Percentiles rank a stretch among this genome's conserved stretches.
phyloP scores from a whole-genome alignment of 2,797 vertebrate species.

The Echeneis naucrates region DNA sequence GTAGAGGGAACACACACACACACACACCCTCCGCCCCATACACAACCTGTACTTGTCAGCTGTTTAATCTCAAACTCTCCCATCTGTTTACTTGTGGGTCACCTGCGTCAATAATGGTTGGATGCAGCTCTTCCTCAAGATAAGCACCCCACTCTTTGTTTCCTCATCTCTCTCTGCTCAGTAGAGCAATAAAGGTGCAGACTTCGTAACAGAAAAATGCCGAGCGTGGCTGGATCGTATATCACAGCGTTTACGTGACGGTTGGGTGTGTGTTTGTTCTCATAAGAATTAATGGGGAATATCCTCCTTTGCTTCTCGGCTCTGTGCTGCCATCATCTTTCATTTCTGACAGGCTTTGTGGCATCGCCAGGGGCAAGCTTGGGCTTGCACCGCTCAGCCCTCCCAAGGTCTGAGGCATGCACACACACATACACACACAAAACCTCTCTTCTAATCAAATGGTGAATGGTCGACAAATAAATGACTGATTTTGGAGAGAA shows the following conservation, averaged over 20 bases:
- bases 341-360: slow-evolving; percentile 76
- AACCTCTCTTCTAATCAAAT: slow-evolving; percentile 72
- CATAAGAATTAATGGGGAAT: slow-evolving; percentile 37
- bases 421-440: slow-evolving; percentile 46
- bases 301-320: slow-evolving; percentile 40
- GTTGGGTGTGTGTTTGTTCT: slow-evolving; percentile 48
- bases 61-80: slow-evolving; percentile 53
- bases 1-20: slow-evolving; percentile 41
- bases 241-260: slow-evolving; percentile 51
- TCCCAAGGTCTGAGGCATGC: slow-evolving; percentile 83
- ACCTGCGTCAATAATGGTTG: slow-evolving; percentile 64
- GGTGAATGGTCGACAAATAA: slow-evolving; percentile 57
- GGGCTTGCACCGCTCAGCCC: slow-evolving; percentile 78
- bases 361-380: slow-evolving; percentile 75
- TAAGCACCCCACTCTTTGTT: slow-evolving; percentile 57
- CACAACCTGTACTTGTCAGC: slow-evolving; percentile 31
- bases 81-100: slow-evolving; percentile 59
- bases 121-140: slow-evolving; percentile 66
- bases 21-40: slow-evolving; percentile 14
- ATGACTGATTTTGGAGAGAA: slow-evolving; percentile 72
- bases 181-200: slow-evolving; percentile 4
- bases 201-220: slow-evolving; percentile 49
- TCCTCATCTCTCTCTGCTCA: slow-evolving; percentile 8
- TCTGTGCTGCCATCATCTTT: slow-evolving; percentile 60
- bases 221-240: slow-evolving; percentile 50